Base-by-base conservation (phyloP, 2,113 vertebrate species). In the Muntiacus reevesi region DNA sequence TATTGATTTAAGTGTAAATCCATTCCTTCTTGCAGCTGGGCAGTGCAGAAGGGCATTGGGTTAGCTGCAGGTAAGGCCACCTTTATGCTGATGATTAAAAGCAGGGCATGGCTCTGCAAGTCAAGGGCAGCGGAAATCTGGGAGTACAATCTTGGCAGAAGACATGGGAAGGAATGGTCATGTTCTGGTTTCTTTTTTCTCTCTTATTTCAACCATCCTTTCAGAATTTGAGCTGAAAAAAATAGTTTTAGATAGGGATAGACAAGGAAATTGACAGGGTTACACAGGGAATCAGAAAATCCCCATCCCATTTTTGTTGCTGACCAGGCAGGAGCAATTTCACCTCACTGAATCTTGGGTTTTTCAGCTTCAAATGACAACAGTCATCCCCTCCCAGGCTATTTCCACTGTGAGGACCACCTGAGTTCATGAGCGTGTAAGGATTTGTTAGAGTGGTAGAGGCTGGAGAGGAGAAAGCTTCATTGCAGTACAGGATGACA, bases 1-100 rank as follows among this genome's bases (percentile, higher is more conserved):
- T 97, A 97, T 95, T 97, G 96, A 98, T 95, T 97, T 91, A 92
- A 95, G 84, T 93, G 30, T 93, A 97, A 98, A 95, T 92, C 79
- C 27, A 67, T 84, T 64, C 79, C 30, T 87, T 85, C 89, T 91
- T 94, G 79, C 74, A 90, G 94, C 84, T 95, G 93, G 89, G 36
- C 89, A 89, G 79, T 87, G 30, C 57, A 87, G 45, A 89, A 90
- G 71, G 89, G 67, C 71, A 87, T 59, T 78, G 47, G 82, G 78
- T 71, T 79, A 93, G 94, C 62, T 33, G 28, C 71, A 90, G 79
- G 83, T 47, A 89, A 83, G 78, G 33, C 45, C 27, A 84, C 30
- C 3, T 30, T 40, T 25, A 16, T 62, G 79, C 52, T 84, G 47
- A 54, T 60, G 54, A 92, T 94, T 94, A 85, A 54, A 74, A 79